Evolutionary conservation across 2,797 vertebrate species (phyloP).

Genomic region (Myripristis jacobus): DNA sequence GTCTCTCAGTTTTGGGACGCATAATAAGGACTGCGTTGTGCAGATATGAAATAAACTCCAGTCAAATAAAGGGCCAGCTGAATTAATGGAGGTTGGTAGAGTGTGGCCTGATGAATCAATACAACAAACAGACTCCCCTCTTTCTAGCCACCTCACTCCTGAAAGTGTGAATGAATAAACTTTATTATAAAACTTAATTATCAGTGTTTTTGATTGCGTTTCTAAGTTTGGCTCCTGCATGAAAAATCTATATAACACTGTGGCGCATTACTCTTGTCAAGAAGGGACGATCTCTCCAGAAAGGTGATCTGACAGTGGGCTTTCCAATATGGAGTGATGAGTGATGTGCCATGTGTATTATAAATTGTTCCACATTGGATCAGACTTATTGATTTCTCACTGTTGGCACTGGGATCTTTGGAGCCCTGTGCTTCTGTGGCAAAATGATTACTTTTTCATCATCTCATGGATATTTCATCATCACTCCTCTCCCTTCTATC

Average conservation of each 20-base stretch:
- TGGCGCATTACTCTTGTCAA: conserved; percentile 57
- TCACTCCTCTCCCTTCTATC: conserved; percentile 63
- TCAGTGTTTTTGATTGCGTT: conserved; percentile 48
- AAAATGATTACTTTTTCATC: conserved; percentile 84
- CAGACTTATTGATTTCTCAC: conserved; percentile 82
- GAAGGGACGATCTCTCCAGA: conserved; percentile 31
- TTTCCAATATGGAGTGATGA: conserved; percentile 78
- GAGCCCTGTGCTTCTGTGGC: conserved; percentile 56
- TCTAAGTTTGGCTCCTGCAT: conserved; percentile 43
- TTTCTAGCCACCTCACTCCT: conserved; percentile 1
- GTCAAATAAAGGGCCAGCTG: conserved; percentile 41
- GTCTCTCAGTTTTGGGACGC: not conserved
- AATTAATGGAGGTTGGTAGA: conserved; percentile 41
- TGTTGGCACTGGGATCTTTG: conserved; percentile 73
- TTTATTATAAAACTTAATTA: conserved; percentile 45
- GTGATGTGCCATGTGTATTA: conserved; percentile 73
- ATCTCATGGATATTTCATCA: conserved; percentile 83
- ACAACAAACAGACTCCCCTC: conserved; percentile 30
- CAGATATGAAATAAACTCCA: conserved; percentile 50
- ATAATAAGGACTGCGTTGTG: conserved; percentile 14
- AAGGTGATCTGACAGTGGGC: conserved; percentile 60
- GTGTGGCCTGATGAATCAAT: conserved; percentile 50
- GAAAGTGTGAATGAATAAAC: conserved; percentile 24
- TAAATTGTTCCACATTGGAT: conserved; percentile 83
- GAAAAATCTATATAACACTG: conserved; percentile 47